phyloP scores from a whole-genome alignment of 2,888 invertebrate species.

The Minunthozetes semirufus region DNA sequence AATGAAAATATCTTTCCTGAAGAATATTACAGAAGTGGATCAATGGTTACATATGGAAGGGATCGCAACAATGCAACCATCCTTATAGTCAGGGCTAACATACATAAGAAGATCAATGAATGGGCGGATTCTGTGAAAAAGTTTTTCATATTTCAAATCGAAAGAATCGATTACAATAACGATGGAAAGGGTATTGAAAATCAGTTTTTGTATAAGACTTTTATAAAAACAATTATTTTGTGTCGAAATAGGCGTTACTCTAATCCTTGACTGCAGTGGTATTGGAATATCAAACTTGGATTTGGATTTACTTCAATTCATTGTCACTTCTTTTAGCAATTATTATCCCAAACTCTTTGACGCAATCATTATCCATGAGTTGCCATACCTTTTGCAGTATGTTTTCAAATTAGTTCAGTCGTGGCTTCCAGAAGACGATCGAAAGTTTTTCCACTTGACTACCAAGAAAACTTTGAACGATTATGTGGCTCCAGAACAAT shows the following conservation, averaged over 20 bases:
- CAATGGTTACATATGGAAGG: constrained; percentile 32
- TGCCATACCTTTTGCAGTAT: constrained; percentile 33
- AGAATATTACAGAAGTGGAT: constrained; percentile 34
- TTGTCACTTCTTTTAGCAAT: constrained; percentile 34
- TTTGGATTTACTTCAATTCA: constrained; percentile 32
- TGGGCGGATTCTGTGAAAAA: constrained; percentile 30
- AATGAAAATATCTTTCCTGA: constrained; percentile 33
- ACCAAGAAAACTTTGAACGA: constrained; percentile 29
- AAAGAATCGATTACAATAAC: constrained; percentile 25
- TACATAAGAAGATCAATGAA: constrained; percentile 31
- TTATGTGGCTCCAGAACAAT: constrained; percentile 7
- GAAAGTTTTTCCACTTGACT: constrained; percentile 35
- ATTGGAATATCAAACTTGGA: constrained; percentile 32
- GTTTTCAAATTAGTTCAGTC: constrained; percentile 35
- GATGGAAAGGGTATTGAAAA: constrained; percentile 33
- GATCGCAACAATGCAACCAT: constrained; percentile 23
- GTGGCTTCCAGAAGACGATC: constrained; percentile 35
- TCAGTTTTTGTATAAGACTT: neutral
- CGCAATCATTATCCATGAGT: constrained; percentile 32
- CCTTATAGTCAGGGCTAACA: constrained; percentile 32
- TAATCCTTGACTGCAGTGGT: constrained; percentile 26
- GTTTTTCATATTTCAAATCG: constrained; percentile 35
- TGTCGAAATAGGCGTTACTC: constrained; percentile 30
- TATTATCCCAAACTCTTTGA: constrained; percentile 36
- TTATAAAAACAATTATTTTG: neutral